A percentile compares a stretch with the other conserved stretches of the same genome.
Conservation (phyloP, 2,113 vertebrate species). For the Rattus norvegicus region DNA sequence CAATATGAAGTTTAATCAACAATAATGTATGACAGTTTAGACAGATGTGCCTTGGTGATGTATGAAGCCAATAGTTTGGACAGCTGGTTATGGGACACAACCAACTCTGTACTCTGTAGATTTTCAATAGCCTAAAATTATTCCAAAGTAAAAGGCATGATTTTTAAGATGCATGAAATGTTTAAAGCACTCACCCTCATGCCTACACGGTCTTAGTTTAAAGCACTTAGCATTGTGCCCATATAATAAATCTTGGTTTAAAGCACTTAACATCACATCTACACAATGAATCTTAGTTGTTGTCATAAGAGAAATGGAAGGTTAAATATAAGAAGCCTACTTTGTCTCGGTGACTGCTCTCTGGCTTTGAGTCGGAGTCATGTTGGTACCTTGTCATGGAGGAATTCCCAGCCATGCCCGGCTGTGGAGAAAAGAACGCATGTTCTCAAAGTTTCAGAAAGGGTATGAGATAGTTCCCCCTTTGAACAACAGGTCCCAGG, state of each 20-base stretch:
- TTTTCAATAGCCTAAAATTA: not conserved
- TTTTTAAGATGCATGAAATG: not conserved
- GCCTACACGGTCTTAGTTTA: not conserved
- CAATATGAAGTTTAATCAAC: not conserved
- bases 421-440: not conserved
- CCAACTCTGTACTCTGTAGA: not conserved
- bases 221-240: not conserved
- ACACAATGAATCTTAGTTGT: not conserved
- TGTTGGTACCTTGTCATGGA: rapidly evolving
- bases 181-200: not conserved
- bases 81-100: not conserved
- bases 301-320: not conserved
- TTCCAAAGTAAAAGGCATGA: not conserved
- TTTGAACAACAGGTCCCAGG: not conserved
- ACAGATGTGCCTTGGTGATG: rapidly evolving
- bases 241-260: not conserved
- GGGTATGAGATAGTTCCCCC: too few relatives aligned
- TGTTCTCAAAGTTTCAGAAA: not conserved
- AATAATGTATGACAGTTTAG: not conserved
- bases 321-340: not conserved
- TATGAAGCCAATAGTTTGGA: not conserved
- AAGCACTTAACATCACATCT: not conserved
- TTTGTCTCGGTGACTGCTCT: not conserved
- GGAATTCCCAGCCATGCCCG: too few relatives aligned
- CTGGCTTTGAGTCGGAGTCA: not conserved